phyloP scores from a whole-genome alignment of 2,888 invertebrate species.

The Pomacea canaliculata region DNA sequence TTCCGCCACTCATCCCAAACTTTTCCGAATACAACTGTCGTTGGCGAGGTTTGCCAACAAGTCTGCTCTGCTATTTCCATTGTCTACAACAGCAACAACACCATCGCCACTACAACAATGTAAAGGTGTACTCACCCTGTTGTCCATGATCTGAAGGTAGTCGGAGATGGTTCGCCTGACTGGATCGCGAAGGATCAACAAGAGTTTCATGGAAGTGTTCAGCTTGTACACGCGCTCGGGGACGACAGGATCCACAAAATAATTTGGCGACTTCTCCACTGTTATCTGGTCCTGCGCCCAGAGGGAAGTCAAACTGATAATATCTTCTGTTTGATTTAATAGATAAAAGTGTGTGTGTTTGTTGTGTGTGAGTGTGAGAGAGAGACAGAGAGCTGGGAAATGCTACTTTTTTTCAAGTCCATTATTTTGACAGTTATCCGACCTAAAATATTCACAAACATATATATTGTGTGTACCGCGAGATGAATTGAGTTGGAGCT shows the following conservation, averaged over 20 bases:
- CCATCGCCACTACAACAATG: too few species aligned
- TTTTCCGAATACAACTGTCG: too few species aligned
- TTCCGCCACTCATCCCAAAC: too few species aligned
- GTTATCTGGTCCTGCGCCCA: conserved; percentile 83
- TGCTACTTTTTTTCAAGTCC: too few species aligned
- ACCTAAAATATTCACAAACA: too few species aligned
- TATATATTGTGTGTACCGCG: too few species aligned
- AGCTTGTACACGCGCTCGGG: conserved; percentile 93
- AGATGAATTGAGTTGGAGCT: too few species aligned
- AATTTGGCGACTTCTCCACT: conserved; percentile 96
- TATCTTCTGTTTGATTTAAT: not conserved
- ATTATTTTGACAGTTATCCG: too few species aligned
- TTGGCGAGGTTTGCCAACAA: too few species aligned
- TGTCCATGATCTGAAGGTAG: conserved; percentile 87
- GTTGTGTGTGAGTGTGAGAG: not conserved
- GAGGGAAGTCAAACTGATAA: not conserved
- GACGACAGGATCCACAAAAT: conserved; percentile 93
- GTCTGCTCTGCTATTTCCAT: too few species aligned
- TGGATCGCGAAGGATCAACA: conserved; percentile 94
- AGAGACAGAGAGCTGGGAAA: not conserved
- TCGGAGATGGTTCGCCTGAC: conserved; percentile 95
- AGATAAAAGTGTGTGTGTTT: not conserved
- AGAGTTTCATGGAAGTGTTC: conserved; percentile 88
- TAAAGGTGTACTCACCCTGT: conserved; percentile 7
- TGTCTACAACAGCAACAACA: too few species aligned